Conservation (phyloP, 1,140 invertebrate species). For the Drosophila tsacasi region DNA sequence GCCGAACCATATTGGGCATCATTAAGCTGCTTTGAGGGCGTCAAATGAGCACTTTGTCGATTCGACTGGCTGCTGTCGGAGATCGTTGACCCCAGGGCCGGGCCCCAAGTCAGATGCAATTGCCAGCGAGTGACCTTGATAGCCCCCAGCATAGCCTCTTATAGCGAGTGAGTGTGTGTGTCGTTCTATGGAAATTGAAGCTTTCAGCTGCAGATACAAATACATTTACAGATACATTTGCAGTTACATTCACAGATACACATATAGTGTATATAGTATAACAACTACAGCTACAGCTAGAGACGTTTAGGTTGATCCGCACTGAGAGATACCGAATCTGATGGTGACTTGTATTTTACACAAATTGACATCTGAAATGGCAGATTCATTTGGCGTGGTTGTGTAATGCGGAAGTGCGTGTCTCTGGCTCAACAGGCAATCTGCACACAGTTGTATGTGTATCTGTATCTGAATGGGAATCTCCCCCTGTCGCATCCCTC, state of each 20-base stretch:
- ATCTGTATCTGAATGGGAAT: constrained; percentile 11
- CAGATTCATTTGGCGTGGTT: constrained; percentile 64
- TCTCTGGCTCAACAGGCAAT: constrained; percentile 50
- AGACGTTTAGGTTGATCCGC: constrained; percentile 6
- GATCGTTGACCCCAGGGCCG: constrained; percentile 43
- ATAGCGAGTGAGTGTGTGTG: not conserved
- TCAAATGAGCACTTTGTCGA: constrained; percentile 47
- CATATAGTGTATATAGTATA: too few species aligned
- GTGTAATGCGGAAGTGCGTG: constrained; percentile 69
- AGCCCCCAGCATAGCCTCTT: constrained; percentile 2
- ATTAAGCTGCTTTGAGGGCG: constrained; percentile 49
- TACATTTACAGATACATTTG: constrained; percentile 4
- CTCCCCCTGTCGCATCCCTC: not conserved
- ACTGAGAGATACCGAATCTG: constrained; percentile 9
- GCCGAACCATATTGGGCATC: constrained; percentile 54
- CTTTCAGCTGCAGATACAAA: constrained; percentile 23
- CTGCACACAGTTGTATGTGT: constrained; percentile 24
- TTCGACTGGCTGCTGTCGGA: constrained; percentile 5
- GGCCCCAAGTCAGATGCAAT: constrained; percentile 35
- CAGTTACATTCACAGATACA: too few species aligned
- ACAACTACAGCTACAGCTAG: not conserved
- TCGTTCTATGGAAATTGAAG: constrained; percentile 9
- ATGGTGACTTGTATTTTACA: constrained; percentile 52
- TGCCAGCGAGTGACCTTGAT: constrained; percentile 55
- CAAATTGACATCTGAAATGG: constrained; percentile 75